Base-by-base conservation (phyloP, 2,888 invertebrate genomes). In the Hirudinaria manillensis region DNA sequence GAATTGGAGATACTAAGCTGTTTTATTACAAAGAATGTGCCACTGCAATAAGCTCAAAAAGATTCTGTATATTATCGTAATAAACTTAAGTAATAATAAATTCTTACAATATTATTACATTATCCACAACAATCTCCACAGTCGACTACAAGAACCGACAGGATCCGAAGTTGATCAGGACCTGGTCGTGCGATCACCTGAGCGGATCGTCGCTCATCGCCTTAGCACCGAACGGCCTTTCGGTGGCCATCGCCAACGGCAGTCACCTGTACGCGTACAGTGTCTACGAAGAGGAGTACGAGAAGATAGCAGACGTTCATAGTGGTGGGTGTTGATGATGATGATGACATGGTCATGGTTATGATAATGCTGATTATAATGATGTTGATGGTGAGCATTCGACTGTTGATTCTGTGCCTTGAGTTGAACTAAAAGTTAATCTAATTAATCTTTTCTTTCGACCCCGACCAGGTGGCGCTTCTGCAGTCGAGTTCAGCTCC, bases 101-200 rank as follows among this genome's bases (percentile, higher is more conserved):
- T 71, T 32, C 10, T 72, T 45, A 72, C 24, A 21, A 55, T 72
- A 16, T n/a, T n/a, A 10, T 53, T 45, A 55, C 21, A 72, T 73
- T 24, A 36, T 61, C 61, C 24, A 55, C 7, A 21, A 29, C 65
- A 29, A 51, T 38, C 13, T 19, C 56, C 61, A 19, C 87, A 93
- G 93, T 93, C 81, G 91, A 92, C 81, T 93, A 91, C 84, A 87
- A 88, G 34, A 89, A 90, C 83, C 92, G 92, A 3, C 92, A 93
- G 85, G 91, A 91, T 76, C 91, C 93, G 0, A 90, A 90, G 82
- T 86, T 91, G 76, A 85, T 92, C 65, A 87, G 88, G 79, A 89
- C 90, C 0, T 91, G 91, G 19, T 86, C 85, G 81, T 88, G 65
- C 45, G 38, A 65, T 16, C 34, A 36, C 21, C 34, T 73, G 21